Percentiles rank a stretch among this genome's conserved stretches.
These are phyloP conservation scores for Physella acuta DNA, from an alignment of 1,140 invertebrate genomes.

Conservation along the genomic window DNA sequence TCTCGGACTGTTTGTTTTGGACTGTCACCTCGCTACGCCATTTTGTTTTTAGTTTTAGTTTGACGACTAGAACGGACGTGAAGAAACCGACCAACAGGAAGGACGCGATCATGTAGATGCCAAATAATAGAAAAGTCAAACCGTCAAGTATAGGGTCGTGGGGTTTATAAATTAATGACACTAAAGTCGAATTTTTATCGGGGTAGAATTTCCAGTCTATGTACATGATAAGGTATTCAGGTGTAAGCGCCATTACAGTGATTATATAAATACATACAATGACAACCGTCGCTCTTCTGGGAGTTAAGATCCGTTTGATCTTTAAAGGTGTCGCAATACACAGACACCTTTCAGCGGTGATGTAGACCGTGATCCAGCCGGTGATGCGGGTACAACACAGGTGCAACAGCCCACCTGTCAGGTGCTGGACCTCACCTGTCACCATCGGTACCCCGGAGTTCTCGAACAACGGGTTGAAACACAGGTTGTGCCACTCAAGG, in stretches of 20 bases:
- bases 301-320: slow-evolving; percentile 12
- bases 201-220: slow-evolving; percentile 11
- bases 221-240: not conserved
- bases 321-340: not conserved
- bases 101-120: not conserved
- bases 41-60: slow-evolving; percentile 1
- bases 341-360: slow-evolving; percentile 1
- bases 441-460: not conserved
- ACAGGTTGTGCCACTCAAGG: not conserved
- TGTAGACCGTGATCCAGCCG: slow-evolving; percentile 4
- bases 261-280: slow-evolving; percentile 9
- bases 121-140: not conserved
- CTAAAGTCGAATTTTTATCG: not conserved
- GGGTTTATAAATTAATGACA: not conserved
- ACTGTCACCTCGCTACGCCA: not conserved
- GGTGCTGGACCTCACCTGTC: slow-evolving; percentile 2
- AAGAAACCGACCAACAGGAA: not conserved
- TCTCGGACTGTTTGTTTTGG: not conserved
- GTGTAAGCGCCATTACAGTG: not conserved
- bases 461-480: slow-evolving; percentile 6
- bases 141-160: not conserved
- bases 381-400: slow-evolving; percentile 10
- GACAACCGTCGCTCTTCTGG: not conserved
- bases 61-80: slow-evolving; percentile 8
- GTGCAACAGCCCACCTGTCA: slow-evolving; percentile 4